Percentiles rank a stretch among this genome's conserved stretches.
phyloP scores from a whole-genome alignment of 2,888 invertebrate genomes.

The Amphimallon solstitiale region DNA sequence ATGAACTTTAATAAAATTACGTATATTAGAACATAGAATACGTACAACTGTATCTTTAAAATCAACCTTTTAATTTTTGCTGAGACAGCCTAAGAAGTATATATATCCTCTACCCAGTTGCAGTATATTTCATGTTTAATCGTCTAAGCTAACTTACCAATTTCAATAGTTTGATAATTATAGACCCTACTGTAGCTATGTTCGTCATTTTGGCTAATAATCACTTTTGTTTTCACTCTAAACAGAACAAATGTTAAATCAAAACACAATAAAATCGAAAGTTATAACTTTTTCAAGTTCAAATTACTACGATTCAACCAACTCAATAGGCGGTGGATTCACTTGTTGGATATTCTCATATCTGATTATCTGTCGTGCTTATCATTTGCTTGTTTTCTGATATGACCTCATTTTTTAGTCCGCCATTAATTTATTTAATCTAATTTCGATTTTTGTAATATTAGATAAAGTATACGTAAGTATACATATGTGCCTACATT shows the following conservation, averaged over 20 bases:
- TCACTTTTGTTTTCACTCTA: background rate
- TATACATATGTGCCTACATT: too few relatives aligned
- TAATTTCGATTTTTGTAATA: background rate
- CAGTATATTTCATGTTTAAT: background rate
- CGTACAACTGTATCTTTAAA: too few relatives aligned
- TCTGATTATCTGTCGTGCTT: constrained; percentile 5
- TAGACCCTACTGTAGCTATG: constrained; percentile 75
- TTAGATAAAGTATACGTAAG: too few relatives aligned
- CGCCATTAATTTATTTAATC: background rate
- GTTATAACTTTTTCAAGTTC: background rate
- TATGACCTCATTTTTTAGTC: constrained; percentile 10
- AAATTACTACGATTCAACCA: background rate
- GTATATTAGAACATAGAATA: too few relatives aligned
- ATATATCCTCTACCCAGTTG: too few relatives aligned
- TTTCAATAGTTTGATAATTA: constrained; percentile 80
- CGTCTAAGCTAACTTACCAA: constrained; percentile 71
- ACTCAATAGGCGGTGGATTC: background rate
- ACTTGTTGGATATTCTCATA: constrained; percentile 7
- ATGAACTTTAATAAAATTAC: too few relatives aligned
- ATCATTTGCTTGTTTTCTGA: constrained; percentile 20
- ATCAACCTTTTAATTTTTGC: too few relatives aligned
- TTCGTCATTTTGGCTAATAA: constrained; percentile 70
- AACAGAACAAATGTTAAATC: background rate
- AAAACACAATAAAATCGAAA: background rate
- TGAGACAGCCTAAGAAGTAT: too few relatives aligned